Evolutionary conservation across 2,797 vertebrate genomes (phyloP).

Genomic region (Emys orbicularis): DNA sequence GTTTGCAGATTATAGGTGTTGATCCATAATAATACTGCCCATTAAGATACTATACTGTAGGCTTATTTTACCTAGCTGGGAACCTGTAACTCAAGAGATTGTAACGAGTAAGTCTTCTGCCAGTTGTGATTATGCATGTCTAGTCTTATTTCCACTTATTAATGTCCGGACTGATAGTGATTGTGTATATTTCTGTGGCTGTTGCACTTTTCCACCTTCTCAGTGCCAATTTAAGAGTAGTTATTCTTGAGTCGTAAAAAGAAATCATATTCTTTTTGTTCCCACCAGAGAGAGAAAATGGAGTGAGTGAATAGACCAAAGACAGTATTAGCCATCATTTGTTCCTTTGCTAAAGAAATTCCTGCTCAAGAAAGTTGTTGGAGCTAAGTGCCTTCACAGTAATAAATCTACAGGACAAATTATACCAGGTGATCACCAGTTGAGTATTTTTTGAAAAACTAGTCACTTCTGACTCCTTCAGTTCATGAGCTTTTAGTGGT

Average conservation of each 20-base stretch:
- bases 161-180: background rate
- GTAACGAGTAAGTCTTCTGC: background rate
- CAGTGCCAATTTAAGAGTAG: background rate
- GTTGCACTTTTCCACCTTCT: background rate
- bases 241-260: background rate
- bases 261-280: background rate
- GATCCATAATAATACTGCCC: background rate
- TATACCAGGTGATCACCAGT: background rate
- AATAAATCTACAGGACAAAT: background rate
- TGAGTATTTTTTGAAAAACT: background rate
- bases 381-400: background rate
- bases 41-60: background rate
- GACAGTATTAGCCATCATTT: background rate
- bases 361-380: background rate
- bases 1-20: background rate
- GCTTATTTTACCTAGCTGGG: background rate
- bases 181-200: background rate
- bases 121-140: background rate
- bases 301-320: background rate
- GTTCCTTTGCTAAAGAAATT: background rate
- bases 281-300: background rate
- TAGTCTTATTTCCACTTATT: background rate
- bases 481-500: background rate
- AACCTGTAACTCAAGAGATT: background rate
- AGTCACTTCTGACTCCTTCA: fast-evolving